Conservation (phyloP, 2,113 vertebrate genomes). For the Empidonax alnorum region DNA sequence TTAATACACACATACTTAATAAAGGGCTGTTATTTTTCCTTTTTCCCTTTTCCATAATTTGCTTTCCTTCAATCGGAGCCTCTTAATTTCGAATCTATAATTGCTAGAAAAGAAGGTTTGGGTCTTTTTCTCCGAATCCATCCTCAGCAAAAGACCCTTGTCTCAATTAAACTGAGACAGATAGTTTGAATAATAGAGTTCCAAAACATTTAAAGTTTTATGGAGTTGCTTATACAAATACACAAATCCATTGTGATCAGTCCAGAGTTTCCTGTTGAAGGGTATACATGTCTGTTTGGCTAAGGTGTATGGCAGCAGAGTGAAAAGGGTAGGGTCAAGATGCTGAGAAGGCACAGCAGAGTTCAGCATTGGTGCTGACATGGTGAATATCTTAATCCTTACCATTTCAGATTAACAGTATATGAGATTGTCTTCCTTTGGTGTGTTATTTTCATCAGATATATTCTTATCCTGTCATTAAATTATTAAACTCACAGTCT, state of each 20-base stretch:
- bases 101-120: too few species aligned
- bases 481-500: not conserved
- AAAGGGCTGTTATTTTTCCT: too few species aligned
- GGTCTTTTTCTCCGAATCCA: too few species aligned
- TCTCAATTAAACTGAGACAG: too few species aligned
- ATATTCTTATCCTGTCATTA: not conserved
- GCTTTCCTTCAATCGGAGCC: too few species aligned
- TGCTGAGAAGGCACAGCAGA: accelerated
- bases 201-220: not conserved
- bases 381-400: not conserved
- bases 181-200: not conserved
- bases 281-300: accelerated
- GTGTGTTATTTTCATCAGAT: not conserved
- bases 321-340: not conserved
- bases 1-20: too few species aligned
- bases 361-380: not conserved
- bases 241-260: not conserved
- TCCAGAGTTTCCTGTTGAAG: not conserved
- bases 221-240: not conserved
- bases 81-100: too few species aligned
- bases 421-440: not conserved
- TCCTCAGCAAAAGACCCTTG: too few species aligned
- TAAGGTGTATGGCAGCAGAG: not conserved
- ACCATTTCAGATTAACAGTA: not conserved
- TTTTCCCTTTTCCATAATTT: too few species aligned